Evolutionary conservation across 2,797 vertebrate genomes (phyloP), one percentile per base, ranked within the genome.

Genomic region (Steatocranus sp.): DNA sequence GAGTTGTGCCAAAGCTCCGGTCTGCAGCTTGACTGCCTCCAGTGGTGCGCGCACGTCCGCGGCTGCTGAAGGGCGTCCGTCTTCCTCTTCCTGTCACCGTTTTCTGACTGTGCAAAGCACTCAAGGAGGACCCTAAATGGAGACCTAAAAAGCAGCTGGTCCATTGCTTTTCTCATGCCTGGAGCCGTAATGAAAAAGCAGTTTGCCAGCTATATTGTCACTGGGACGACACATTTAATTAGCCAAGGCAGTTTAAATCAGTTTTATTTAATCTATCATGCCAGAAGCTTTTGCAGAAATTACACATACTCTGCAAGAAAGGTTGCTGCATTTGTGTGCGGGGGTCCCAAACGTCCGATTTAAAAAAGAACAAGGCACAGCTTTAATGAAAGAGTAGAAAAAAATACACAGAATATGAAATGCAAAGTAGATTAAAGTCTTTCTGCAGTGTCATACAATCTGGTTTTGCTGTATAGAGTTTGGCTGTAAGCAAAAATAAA

Each of bases 21-120:
- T 88, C 94, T 90, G 93, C 90, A 84, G 93, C 92, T 92, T 88
- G 89, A 95, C 94, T 94, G 95, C 96, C 95, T 96, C 96, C 92
- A 92, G 94, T 90, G 92, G 94, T 93, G 93, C 88, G 87, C 88
- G 73, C 88, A 76, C 76, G 83, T 87, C 91, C 86, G 81, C 83
- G 80, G 38, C 75, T 25, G 70, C 78, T 80, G 79, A 85, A 89
- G 86, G 88, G 80, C 86, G 85, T 84, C 84, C 56, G 83, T 86
- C 66, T 76, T 53, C 70, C 18, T 25, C 43, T 2, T 63, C 43
- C 38, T 10, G 8, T 7, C 70, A 10, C 15, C 30, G 58, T 2
- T 10, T 23, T 41, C 36, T 78, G 68, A 83, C 84, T 90, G 76
- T 27, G 79, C 25, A 11, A 51, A 86, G 78, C 15, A 38, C 10